Base-by-base conservation (phyloP, 2,797 vertebrate species). In the Rousettus madagascariensis region DNA sequence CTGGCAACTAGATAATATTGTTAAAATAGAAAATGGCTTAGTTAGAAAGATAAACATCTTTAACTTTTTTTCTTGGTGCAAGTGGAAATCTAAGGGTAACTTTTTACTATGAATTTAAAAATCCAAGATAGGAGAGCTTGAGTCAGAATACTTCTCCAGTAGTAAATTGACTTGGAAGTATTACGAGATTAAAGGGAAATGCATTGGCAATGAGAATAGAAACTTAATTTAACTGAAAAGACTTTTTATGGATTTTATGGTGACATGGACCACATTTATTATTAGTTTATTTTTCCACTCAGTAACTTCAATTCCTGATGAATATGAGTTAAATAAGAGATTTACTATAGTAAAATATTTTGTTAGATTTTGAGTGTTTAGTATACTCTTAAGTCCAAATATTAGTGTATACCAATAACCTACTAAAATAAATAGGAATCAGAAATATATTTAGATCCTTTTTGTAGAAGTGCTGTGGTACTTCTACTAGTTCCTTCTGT, bases 11-110 rank as follows among this genome's bases (percentile, higher is more conserved):
- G 24, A 43, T 88, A 22, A 10, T 82, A 71, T 46, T 90, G 46
- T 82, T 96, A 51, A 95, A 94, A 71, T 95, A 66, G 43, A 94
- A 92, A 94, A 83, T 92, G 59, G n/a, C n/a, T 90, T 87, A 68
- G 86, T 78, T 79, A 75, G 33, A 59, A 87, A 63, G 38, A 92
- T 55, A 3, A 72, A 9, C 36, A 15, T 88, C 30, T 80, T 82
- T 59, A 36, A 33, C 69, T 69, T n/a, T 68, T 72, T 90, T 75
- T 53, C 10, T 90, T 93, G 24, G 43, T 82, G 7, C 19, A 91
- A 33, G 19, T 68, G 2, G 68, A 95, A 91, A 63, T 92, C 20
- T 65, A 20, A 55, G 13, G n/a, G 2, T 85, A 90, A 75, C 66
- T 59, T 94, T 63, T 92, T 78, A 61, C 46, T 89, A 26, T 41